Evolutionary conservation across 1,140 invertebrate genomes (phyloP).

Genomic region (Drosophila kohkoa): DNA sequence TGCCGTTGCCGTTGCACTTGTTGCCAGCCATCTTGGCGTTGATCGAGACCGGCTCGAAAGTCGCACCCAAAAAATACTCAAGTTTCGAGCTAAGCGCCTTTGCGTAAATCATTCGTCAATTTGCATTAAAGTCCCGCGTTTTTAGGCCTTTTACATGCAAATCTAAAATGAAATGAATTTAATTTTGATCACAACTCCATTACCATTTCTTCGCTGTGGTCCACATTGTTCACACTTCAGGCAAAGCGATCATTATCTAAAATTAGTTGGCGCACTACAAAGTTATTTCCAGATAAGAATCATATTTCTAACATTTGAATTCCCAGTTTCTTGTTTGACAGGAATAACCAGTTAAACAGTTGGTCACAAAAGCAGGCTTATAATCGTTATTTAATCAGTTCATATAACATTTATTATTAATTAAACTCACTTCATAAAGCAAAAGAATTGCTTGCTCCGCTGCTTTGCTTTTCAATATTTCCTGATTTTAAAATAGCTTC

Average conservation of each 20-base stretch:
- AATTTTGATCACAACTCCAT: neutral
- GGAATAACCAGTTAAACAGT: conserved; percentile 11
- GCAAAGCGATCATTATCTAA: neutral
- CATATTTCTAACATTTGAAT: neutral
- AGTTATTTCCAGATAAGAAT: neutral
- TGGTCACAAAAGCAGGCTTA: neutral
- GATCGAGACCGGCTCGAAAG: conserved; percentile 6
- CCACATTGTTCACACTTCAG: conserved; percentile 11
- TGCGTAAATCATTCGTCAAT: conserved; percentile 11
- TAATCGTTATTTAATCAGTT: conserved; percentile 8
- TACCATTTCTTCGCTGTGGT: neutral
- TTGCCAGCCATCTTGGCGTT: neutral
- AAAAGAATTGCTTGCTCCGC: neutral
- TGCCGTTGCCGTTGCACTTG: neutral
- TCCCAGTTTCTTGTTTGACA: conserved; percentile 5
- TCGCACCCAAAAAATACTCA: neutral
- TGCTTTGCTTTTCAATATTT: neutral
- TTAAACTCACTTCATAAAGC: conserved; percentile 3
- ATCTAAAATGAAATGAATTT: conserved; percentile 7
- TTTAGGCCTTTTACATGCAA: conserved; percentile 16
- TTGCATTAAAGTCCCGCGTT: conserved; percentile 18
- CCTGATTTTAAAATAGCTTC: conserved; percentile 1
- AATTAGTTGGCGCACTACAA: neutral
- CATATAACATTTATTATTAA: neutral
- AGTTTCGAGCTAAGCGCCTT: neutral